phyloP scores from a whole-genome alignment of 2,113 vertebrate species.

The Brachionichthys hirsutus region DNA sequence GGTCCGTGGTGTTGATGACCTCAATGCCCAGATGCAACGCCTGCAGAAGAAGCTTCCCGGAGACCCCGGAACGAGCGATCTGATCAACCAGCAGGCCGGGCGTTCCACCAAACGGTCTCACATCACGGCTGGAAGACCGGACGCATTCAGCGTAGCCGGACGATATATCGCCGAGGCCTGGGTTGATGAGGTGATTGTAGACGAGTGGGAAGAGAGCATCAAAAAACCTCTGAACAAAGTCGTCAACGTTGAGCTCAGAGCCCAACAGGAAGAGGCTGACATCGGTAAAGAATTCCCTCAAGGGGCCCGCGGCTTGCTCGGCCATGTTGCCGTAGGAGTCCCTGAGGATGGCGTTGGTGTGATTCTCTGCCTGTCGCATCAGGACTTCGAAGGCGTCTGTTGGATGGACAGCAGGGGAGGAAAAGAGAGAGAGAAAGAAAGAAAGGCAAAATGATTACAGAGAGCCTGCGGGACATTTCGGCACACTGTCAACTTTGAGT shows the following conservation, averaged over 20 bases:
- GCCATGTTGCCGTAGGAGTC: slow-evolving; percentile 77
- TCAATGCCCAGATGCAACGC: slow-evolving; percentile 88
- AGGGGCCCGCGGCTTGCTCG: slow-evolving; percentile 52
- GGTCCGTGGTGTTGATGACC: slow-evolving; percentile 91
- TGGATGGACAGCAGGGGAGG: slow-evolving; percentile 36
- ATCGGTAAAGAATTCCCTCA: slow-evolving; percentile 86
- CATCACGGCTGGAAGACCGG: slow-evolving; percentile 58
- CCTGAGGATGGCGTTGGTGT: slow-evolving; percentile 79
- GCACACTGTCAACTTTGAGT: not conserved
- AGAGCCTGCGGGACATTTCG: not conserved
- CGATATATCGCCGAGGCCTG: slow-evolving; percentile 67
- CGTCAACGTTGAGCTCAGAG: slow-evolving; percentile 78
- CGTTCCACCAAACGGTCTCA: slow-evolving; percentile 77
- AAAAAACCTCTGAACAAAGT: slow-evolving; percentile 85
- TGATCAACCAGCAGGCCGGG: slow-evolving; percentile 74
- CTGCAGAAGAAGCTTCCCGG: slow-evolving; percentile 82
- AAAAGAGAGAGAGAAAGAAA: slow-evolving; percentile 7
- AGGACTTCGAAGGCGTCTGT: slow-evolving; percentile 84
- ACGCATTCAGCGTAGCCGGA: slow-evolving; percentile 81
- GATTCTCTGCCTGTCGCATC: slow-evolving; percentile 84
- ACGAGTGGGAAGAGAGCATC: slow-evolving; percentile 85
- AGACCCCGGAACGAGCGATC: slow-evolving; percentile 75
- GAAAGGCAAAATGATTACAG: slow-evolving; percentile 7
- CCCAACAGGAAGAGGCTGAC: slow-evolving; percentile 86
- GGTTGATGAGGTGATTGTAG: slow-evolving; percentile 81